Evolutionary conservation across 2,113 vertebrate genomes (phyloP), one percentile per base, ranked within the genome.

Genomic region (Rhagologus leucostigma): DNA sequence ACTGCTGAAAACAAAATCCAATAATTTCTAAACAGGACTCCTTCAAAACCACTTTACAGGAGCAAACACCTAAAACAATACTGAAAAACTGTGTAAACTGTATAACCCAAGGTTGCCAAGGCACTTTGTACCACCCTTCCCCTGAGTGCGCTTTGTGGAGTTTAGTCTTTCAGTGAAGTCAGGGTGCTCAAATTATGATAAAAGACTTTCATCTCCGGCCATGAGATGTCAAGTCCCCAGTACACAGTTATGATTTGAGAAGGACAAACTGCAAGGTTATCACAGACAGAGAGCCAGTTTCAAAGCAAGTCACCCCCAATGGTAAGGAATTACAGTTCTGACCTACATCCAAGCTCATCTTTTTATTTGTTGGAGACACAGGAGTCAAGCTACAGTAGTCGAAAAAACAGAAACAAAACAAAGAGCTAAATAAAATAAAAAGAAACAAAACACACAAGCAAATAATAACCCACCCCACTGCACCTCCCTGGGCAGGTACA

Each of bases 221-320:
- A 55, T 90, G 74, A 90, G 55, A 92, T 39, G 67, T 80, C 91
- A 89, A 89, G 74, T 83, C 63, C 42, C 64, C 69, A 49, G 79
- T 16, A 91, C 37, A 55, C 7, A 87, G 53, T 55, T 68, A 67
- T 20, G 60, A 94, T 74, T 24, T 90, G 46, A 91, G 93, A 74
- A 95, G 92, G 90, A 93, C 88, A 69, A 60, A 81, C 79, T 53
- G 41, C 88, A 93, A 90, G 80, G 83, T 81, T 86, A 93, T 56
- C 21, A 5, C 0, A 50, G 60, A 35, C 5, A 10, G n/a, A 10
- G n/a, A 83, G 83, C 71, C 35, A 21, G 12, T 63, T 89, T 87
- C 86, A 93, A 78, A 81, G 50, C 47, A 39, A 77, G 29, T 75
- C 37, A 32, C 15, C 50, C 68, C 18, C 79, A 46, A 6, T 11